Evolutionary conservation across 1,140 invertebrate species (phyloP), one percentile per base, ranked within the genome.

Genomic region (Dendroctonus ponderosae): DNA sequence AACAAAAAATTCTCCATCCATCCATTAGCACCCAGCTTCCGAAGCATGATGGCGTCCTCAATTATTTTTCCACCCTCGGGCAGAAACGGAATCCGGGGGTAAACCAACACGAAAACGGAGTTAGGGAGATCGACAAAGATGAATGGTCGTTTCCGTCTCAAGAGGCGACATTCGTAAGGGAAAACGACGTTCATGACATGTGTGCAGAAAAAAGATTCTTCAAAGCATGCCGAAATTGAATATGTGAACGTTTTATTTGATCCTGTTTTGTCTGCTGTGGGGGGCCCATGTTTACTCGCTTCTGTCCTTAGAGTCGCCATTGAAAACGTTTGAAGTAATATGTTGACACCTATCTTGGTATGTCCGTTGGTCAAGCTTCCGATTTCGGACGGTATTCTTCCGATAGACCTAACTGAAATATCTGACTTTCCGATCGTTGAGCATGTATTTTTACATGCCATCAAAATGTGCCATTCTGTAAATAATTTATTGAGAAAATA

Each of bases 121-220:
- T 54, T 56, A 66, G 60, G 58, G 61, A 54, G 51, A 67, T 54
- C 51, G 66, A 71, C 66, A 53, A 65, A 68, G 69, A 71, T 61
- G 51, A 71, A 71, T 71, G 66, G 50, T 52, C 52, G 62, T 62
- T 71, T 71, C 66, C 69, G 69, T 63, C 53, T 57, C 54, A 15
- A 26, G 54, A 56, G 57, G 38, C 48, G 59, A 67, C 43, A 59
- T 65, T 62, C 60, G 62, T 52, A 71, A 71, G 67, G 62, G 52
- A 26, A 71, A 68, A 51, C 62, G 53, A 58, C 61, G 66, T 69
- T 46, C 61, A 54, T 63, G 51, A 63, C 61, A 63, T 63, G 51
- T 63, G 69, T 68, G 65, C 66, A 66, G 58, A 58, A 71, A 67
- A 71, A 53, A 51, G 60, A 58, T 51, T 50, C 51, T 70, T 63